A percentile compares a stretch with the other conserved stretches of the same genome.
Conservation (phyloP, 2,888 invertebrate species). For the Lithophane socia region DNA sequence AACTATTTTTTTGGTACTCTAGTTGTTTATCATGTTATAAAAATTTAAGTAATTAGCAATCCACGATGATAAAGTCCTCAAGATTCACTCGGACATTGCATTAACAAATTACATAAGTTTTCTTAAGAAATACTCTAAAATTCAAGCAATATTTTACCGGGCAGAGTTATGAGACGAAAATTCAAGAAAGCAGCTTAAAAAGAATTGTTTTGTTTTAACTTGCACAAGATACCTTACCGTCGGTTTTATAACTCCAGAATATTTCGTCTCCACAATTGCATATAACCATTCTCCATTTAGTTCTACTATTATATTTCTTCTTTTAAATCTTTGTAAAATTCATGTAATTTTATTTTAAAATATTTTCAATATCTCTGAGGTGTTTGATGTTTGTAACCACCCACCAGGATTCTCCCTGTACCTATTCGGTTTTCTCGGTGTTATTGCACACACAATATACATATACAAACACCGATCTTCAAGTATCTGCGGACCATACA, state of each 20-base stretch:
- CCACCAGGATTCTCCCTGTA: background rate
- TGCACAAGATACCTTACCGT: slow-evolving; percentile 2
- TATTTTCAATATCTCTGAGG: slow-evolving; percentile 4
- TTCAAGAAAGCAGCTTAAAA: slow-evolving; percentile 36
- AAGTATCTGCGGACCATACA: slow-evolving; percentile 40
- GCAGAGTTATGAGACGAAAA: slow-evolving; percentile 18
- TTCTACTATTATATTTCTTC: slow-evolving; percentile 3
- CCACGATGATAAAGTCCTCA: background rate
- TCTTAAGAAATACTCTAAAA: slow-evolving; percentile 19
- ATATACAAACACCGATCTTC: slow-evolving; percentile 40
- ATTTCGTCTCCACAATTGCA: slow-evolving; percentile 29
- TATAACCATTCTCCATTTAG: background rate
- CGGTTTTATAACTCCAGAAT: slow-evolving; percentile 18
- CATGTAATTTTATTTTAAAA: background rate
- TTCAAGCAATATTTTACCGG: slow-evolving; percentile 24
- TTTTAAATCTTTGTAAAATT: background rate
- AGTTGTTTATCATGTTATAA: background rate
- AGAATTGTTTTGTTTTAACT: slow-evolving; percentile 35
- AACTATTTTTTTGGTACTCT: background rate
- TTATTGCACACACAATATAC: slow-evolving; percentile 43
- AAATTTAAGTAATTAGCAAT: background rate
- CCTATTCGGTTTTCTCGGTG: background rate
- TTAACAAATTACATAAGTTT: slow-evolving; percentile 17
- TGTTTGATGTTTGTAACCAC: slow-evolving; percentile 12
- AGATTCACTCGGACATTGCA: slow-evolving; percentile 3